These are phyloP conservation scores for Odocoileus hemionus DNA, from an alignment of 2,113 vertebrate species.

Conservation along the genomic window DNA sequence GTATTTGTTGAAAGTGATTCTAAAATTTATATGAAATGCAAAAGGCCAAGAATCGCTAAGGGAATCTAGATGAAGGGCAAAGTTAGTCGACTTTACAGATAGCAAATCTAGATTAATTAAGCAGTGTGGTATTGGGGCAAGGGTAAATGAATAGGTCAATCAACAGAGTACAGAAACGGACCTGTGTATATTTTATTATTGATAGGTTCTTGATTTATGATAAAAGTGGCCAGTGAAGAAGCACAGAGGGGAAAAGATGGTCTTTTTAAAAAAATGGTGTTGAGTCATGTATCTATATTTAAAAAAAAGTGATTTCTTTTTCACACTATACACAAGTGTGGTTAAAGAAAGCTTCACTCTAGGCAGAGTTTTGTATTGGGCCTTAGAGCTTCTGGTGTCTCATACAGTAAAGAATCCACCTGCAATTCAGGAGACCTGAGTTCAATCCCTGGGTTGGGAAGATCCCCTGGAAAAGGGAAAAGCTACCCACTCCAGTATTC, in stretches of 20 bases:
- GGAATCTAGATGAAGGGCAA: neutral
- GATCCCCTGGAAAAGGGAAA: neutral
- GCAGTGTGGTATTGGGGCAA: neutral
- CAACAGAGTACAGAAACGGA: neutral
- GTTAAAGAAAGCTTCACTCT: neutral
- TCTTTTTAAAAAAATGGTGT: neutral
- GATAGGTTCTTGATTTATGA: neutral
- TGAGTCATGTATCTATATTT: neutral
- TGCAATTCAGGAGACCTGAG: neutral
- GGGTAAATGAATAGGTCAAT: neutral
- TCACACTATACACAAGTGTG: neutral
- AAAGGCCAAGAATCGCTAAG: neutral
- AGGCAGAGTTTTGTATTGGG: neutral
- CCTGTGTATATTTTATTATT: neutral
- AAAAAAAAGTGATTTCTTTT: neutral
- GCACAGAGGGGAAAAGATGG: neutral
- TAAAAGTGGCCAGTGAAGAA: neutral
- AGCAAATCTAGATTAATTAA: neutral
- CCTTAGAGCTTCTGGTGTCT: neutral
- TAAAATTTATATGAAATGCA: neutral
- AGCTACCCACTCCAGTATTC: neutral
- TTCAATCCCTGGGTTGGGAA: neutral
- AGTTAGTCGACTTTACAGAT: neutral
- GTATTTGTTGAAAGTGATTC: neutral
- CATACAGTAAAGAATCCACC: neutral